Percentiles rank a stretch among this genome's conserved stretches.
These are phyloP conservation scores for Corythornis madagascariensis DNA, from an alignment of 2,113 vertebrate species.

Conservation along the genomic window DNA sequence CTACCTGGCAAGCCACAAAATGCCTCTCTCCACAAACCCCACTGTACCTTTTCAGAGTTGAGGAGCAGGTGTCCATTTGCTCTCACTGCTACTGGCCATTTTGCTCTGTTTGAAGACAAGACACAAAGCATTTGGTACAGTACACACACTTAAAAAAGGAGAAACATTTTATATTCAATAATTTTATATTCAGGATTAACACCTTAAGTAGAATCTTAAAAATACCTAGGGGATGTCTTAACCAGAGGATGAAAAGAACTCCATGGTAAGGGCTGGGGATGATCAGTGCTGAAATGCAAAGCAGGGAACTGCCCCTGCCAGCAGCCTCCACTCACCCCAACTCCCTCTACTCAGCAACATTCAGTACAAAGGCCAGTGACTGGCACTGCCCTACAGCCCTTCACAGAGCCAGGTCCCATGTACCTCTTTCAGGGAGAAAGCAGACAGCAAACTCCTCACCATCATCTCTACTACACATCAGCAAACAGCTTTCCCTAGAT, in stretches of 20 bases:
- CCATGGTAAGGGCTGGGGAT: background rate
- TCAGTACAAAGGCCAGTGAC: background rate
- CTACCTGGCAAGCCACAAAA: background rate
- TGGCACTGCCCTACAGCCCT: background rate
- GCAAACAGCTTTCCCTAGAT: background rate
- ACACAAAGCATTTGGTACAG: background rate
- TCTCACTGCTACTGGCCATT: constrained; percentile 93
- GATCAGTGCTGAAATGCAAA: background rate
- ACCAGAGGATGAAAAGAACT: background rate
- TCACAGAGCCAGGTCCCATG: fast-evolving
- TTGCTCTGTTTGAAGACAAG: constrained; percentile 78
- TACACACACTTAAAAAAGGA: background rate
- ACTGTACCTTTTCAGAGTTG: constrained; percentile 93
- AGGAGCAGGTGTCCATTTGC: constrained; percentile 97
- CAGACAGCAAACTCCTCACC: background rate
- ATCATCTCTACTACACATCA: background rate
- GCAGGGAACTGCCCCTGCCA: background rate
- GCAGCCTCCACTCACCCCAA: background rate
- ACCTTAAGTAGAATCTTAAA: background rate
- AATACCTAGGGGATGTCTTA: background rate
- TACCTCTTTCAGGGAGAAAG: background rate
- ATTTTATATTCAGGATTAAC: background rate
- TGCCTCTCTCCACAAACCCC: background rate
- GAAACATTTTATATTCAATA: background rate
- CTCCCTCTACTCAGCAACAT: background rate